Evolutionary conservation across 2,113 vertebrate species (phyloP).

Genomic region (Parus major): DNA sequence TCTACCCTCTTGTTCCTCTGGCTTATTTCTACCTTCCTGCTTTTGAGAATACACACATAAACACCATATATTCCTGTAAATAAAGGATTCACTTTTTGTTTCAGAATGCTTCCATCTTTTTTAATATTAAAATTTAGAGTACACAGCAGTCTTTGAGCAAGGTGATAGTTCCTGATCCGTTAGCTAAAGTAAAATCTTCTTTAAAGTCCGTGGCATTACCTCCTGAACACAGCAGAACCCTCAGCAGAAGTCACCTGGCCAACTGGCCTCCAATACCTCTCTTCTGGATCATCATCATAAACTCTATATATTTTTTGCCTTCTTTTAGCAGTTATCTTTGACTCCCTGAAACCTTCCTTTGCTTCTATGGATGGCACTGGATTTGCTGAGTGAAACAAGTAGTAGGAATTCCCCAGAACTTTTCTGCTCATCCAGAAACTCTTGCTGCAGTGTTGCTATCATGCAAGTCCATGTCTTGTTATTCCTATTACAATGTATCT

Average conservation of each 20-base stretch:
- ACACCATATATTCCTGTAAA: background rate
- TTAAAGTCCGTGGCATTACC: background rate
- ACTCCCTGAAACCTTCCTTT: background rate
- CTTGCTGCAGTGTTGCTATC: background rate
- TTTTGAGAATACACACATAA: constrained; percentile 20
- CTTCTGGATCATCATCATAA: background rate
- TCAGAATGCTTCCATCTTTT: background rate
- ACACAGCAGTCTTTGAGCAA: background rate
- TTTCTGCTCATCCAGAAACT: background rate
- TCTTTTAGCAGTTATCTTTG: background rate
- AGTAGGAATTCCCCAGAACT: background rate
- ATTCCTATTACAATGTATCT: background rate
- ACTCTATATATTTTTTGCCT: background rate
- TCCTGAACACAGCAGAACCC: background rate
- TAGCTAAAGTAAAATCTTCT: background rate
- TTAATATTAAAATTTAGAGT: background rate
- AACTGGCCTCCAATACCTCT: background rate
- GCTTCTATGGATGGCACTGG: background rate
- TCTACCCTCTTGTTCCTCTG: constrained; percentile 18
- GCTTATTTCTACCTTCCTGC: constrained; percentile 33
- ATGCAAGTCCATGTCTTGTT: background rate
- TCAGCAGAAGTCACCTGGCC: background rate
- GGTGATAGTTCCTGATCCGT: background rate
- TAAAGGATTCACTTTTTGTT: background rate
- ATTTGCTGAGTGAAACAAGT: background rate